A percentile compares a stretch with the other conserved stretches of the same genome.
These are phyloP conservation scores for Aramus guarauna DNA, from an alignment of 2,113 vertebrate species.

Conservation along the genomic window DNA sequence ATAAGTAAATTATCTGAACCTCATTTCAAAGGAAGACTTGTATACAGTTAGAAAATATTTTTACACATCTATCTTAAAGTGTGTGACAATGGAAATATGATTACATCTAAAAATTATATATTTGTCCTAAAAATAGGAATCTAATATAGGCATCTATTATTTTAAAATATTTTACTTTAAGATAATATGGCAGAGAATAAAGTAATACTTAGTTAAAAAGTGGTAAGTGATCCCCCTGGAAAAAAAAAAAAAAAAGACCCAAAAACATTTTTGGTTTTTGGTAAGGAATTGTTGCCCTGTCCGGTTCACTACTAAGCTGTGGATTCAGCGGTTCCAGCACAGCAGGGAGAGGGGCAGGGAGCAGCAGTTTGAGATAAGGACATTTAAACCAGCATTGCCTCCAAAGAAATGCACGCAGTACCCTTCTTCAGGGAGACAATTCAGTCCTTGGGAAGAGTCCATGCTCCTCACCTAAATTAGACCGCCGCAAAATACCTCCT, in stretches of 20 bases:
- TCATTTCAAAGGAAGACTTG: not conserved
- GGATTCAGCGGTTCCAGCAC: not conserved
- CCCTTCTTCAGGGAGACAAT: not conserved
- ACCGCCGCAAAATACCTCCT: not conserved
- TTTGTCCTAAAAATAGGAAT: not conserved
- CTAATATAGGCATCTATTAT: not conserved
- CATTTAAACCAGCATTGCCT: not conserved
- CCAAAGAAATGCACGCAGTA: not conserved
- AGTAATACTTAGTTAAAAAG: not conserved
- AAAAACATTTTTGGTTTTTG: not conserved
- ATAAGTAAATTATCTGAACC: not conserved
- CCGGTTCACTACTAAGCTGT: not conserved
- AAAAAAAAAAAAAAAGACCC: too few species aligned
- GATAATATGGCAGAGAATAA: not conserved
- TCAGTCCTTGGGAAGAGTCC: not conserved
- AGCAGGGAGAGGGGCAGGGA: not conserved
- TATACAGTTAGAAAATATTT: constrained; percentile 1
- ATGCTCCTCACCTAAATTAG: not conserved
- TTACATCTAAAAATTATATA: not conserved
- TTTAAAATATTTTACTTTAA: not conserved
- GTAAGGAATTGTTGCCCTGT: not conserved
- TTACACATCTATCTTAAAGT: not conserved
- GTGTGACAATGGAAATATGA: not conserved
- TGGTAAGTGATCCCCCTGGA: not conserved
- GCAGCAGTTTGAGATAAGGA: not conserved